phyloP scores from a whole-genome alignment of 2,113 vertebrate species.

The Ictalurus furcatus region DNA sequence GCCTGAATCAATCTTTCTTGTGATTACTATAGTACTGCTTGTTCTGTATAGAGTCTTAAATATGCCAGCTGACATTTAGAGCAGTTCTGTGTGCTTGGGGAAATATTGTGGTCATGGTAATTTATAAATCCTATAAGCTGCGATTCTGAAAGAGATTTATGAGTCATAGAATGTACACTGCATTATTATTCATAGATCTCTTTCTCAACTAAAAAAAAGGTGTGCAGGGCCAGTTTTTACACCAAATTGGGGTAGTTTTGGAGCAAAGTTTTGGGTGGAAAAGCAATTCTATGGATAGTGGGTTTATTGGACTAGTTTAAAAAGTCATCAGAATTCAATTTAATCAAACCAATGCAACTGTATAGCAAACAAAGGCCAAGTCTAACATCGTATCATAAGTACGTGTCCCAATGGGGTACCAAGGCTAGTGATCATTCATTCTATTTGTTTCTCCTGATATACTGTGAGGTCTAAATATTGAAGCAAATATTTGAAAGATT shows the following conservation, averaged over 20 bases:
- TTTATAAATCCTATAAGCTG: background rate
- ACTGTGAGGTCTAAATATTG: background rate
- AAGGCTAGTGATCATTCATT: background rate
- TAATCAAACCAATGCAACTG: background rate
- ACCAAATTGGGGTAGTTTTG: background rate
- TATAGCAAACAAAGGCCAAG: background rate
- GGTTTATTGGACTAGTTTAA: background rate
- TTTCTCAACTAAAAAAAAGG: background rate
- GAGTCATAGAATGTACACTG: background rate
- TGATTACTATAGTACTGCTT: background rate
- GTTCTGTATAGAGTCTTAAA: background rate
- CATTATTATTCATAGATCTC: slow-evolving; percentile 16
- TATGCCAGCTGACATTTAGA: background rate
- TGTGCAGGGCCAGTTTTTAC: background rate
- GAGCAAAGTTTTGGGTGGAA: background rate
- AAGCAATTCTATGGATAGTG: background rate
- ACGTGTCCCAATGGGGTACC: background rate
- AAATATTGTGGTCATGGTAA: background rate
- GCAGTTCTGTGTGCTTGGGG: background rate
- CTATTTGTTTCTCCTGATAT: background rate
- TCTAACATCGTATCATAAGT: background rate
- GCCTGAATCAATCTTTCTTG: background rate
- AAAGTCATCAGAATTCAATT: background rate
- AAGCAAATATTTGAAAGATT: background rate
- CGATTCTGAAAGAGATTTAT: background rate